phyloP scores from a whole-genome alignment of 2,797 vertebrate genomes.

The Mormyrops attenuatus region DNA sequence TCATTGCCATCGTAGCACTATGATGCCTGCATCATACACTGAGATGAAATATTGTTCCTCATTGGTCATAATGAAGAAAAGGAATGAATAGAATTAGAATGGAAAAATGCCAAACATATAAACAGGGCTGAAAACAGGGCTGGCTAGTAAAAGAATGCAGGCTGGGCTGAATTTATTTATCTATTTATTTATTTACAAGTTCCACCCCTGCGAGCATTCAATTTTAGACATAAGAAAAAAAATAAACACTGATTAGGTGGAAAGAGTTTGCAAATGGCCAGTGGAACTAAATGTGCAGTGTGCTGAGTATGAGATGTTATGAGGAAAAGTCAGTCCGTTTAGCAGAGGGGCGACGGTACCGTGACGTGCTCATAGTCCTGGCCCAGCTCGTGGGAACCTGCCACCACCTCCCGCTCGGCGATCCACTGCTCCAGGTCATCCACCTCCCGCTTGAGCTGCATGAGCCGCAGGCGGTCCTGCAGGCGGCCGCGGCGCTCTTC shows the following conservation, averaged over 20 bases:
- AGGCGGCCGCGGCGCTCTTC: constrained; percentile 77
- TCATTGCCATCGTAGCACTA: not conserved
- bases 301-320: not conserved
- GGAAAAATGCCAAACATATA: not conserved
- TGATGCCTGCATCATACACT: not conserved
- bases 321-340: not conserved
- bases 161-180: too few relatives aligned
- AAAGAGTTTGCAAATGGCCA: not conserved
- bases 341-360: constrained; percentile 45
- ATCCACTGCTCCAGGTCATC: constrained; percentile 97
- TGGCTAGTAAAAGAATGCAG: not conserved
- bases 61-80: not conserved
- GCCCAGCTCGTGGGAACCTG: constrained; percentile 88
- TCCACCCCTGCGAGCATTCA: not conserved
- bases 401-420: constrained; percentile 88
- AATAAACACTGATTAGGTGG: not conserved
- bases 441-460: constrained; percentile 85
- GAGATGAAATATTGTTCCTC: not conserved
- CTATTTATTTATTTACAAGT: not conserved
- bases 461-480: constrained; percentile 82
- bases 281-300: not conserved
- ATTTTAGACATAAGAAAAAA: not conserved
- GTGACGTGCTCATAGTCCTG: constrained; percentile 97
- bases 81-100: not conserved
- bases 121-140: not conserved